A percentile compares a stretch with the other conserved stretches of the same genome.
phyloP scores from a whole-genome alignment of 1,140 invertebrate species.

The Heliconius himera region DNA sequence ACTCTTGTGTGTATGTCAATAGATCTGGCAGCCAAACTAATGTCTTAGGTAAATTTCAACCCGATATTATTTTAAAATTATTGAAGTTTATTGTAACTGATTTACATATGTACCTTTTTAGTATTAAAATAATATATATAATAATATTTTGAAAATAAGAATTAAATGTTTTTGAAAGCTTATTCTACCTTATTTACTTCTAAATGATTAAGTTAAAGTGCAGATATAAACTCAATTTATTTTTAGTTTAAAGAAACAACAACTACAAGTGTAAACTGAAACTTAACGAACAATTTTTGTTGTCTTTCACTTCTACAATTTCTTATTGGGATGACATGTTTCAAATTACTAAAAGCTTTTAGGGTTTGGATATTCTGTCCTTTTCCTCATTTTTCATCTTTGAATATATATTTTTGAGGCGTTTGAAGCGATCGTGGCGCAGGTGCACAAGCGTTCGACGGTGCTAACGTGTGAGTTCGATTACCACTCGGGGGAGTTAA shows the following conservation, averaged over 20 bases:
- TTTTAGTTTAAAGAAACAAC: not conserved
- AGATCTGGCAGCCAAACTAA: not conserved
- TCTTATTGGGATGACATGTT: constrained; percentile 24
- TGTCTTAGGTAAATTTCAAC: not conserved
- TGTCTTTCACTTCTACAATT: constrained; percentile 25
- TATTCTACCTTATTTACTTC: no score
- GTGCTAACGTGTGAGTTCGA: no score
- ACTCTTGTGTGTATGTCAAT: not conserved
- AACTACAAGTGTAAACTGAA: constrained; percentile 1
- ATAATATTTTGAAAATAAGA: no score
- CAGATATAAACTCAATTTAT: not conserved
- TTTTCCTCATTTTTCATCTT: constrained; percentile 15
- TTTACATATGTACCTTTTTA: no score
- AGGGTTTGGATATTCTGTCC: constrained; percentile 6
- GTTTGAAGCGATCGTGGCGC: no score
- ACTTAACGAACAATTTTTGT: constrained; percentile 15
- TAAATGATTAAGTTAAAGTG: not conserved
- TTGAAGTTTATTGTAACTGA: not conserved
- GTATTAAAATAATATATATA: no score
- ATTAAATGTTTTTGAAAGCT: not conserved
- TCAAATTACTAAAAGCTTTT: constrained; percentile 25
- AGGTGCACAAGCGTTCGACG: no score
- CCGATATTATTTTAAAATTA: not conserved
- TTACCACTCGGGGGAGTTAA: no score
- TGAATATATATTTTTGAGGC: not conserved